These are phyloP conservation scores for Callorhinus ursinus DNA, from an alignment of 2,113 vertebrate species.

Conservation along the genomic window DNA sequence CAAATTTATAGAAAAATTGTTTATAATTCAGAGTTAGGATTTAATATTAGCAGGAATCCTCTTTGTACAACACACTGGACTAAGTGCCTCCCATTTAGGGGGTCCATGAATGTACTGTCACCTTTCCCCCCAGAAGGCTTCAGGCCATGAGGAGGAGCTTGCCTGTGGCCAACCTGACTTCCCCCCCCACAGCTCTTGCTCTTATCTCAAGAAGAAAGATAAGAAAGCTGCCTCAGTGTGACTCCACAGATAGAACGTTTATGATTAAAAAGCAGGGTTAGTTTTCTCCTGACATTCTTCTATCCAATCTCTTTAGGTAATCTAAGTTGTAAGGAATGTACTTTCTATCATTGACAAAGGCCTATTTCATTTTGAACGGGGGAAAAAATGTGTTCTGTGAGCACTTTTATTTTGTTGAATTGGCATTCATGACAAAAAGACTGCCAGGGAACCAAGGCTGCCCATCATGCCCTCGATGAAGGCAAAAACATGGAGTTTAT, in stretches of 20 bases:
- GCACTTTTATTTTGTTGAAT: neutral
- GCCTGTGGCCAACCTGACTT: rapidly evolving
- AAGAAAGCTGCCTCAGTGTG: neutral
- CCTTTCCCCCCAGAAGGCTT: neutral
- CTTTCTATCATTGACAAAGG: neutral
- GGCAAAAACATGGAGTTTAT: neutral
- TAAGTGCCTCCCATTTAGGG: neutral
- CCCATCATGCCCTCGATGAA: too few species aligned
- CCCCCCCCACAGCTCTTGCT: neutral
- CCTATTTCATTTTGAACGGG: neutral
- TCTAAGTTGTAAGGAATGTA: neutral
- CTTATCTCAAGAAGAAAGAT: neutral
- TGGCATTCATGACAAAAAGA: neutral
- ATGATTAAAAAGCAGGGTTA: neutral
- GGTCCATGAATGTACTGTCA: too few species aligned
- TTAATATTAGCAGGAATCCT: neutral
- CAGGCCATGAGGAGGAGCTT: neutral
- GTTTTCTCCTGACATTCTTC: neutral
- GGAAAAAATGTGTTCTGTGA: neutral
- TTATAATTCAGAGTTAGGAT: neutral
- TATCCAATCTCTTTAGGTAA: neutral
- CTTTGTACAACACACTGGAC: neutral
- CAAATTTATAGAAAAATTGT: neutral
- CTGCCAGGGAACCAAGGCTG: neutral
- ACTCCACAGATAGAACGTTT: neutral